Evolutionary conservation across 2,888 invertebrate genomes (phyloP).

Genomic region (Agonum fuliginosum): DNA sequence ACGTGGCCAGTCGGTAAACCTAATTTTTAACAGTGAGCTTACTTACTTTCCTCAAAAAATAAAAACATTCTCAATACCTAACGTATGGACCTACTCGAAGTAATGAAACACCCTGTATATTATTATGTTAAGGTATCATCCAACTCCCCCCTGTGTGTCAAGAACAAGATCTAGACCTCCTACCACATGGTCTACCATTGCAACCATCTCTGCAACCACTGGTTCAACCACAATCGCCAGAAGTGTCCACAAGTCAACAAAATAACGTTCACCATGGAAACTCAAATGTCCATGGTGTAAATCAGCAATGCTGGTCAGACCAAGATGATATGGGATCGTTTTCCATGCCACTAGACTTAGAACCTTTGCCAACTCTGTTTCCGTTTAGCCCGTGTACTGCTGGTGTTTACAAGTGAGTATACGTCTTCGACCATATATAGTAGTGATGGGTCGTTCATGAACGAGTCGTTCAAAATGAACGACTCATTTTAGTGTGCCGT

Average conservation of each 20-base stretch:
- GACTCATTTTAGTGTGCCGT: too few relatives aligned
- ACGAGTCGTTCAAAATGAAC: too few relatives aligned
- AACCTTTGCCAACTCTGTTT: conserved; percentile 90
- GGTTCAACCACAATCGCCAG: conserved; percentile 60
- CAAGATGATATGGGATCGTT: conserved; percentile 93
- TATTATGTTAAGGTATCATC: conserved; percentile 20
- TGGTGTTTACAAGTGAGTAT: conserved; percentile 80
- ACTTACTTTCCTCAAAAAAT: too few relatives aligned
- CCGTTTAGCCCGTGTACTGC: conserved; percentile 90
- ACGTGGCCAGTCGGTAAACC: too few relatives aligned
- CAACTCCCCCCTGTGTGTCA: conserved; percentile 7
- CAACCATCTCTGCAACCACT: conserved; percentile 60
- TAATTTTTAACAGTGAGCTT: too few relatives aligned
- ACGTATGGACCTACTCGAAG: too few relatives aligned
- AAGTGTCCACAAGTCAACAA: not conserved
- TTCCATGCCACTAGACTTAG: conserved; percentile 89
- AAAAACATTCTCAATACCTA: too few relatives aligned
- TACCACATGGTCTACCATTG: not conserved
- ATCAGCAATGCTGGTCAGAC: conserved; percentile 68
- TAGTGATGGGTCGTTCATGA: too few relatives aligned
- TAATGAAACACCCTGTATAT: too few relatives aligned
- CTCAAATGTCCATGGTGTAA: not conserved
- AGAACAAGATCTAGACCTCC: not conserved
- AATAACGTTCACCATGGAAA: not conserved
- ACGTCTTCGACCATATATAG: too few relatives aligned